Evolutionary conservation across 37 sponge, comb jelly and placozoan species (phyloP).

Genomic region (Bolinopsis microptera): DNA sequence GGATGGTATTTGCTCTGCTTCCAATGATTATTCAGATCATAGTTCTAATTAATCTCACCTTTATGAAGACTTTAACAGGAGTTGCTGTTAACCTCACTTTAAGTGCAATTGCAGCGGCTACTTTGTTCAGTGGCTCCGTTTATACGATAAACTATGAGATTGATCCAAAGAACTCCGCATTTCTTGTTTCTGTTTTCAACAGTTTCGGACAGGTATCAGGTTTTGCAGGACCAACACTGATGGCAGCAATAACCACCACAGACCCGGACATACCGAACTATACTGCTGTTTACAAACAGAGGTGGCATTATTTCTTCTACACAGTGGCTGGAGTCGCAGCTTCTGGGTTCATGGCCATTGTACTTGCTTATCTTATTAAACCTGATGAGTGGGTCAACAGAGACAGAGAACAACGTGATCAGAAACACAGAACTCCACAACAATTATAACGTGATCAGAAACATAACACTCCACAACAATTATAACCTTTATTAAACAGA

Average conservation of each 20-base stretch:
- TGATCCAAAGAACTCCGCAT: conserved; percentile 3
- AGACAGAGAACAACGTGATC: neutral
- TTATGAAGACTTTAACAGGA: neutral
- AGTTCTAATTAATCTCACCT: neutral
- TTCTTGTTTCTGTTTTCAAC: neutral
- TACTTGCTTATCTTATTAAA: neutral
- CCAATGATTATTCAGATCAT: conserved; percentile 26
- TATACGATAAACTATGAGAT: conserved; percentile 1
- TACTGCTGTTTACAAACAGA: neutral
- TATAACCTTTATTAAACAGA: too few relatives aligned
- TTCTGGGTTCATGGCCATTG: neutral
- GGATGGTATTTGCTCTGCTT: neutral
- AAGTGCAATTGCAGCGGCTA: neutral
- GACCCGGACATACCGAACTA: neutral
- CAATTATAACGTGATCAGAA: too few relatives aligned
- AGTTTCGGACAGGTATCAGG: conserved; percentile 29
- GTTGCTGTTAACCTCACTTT: neutral
- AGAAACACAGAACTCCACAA: too few relatives aligned
- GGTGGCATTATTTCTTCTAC: neutral
- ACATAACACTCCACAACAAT: too few relatives aligned
- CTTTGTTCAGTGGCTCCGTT: neutral
- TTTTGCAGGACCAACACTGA: conserved; percentile 6
- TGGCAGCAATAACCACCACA: neutral
- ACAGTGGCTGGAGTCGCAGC: neutral
- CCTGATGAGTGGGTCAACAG: conserved; percentile 28